phyloP scores from a whole-genome alignment of 2,797 vertebrate genomes.

The Enteromius mattozi region DNA sequence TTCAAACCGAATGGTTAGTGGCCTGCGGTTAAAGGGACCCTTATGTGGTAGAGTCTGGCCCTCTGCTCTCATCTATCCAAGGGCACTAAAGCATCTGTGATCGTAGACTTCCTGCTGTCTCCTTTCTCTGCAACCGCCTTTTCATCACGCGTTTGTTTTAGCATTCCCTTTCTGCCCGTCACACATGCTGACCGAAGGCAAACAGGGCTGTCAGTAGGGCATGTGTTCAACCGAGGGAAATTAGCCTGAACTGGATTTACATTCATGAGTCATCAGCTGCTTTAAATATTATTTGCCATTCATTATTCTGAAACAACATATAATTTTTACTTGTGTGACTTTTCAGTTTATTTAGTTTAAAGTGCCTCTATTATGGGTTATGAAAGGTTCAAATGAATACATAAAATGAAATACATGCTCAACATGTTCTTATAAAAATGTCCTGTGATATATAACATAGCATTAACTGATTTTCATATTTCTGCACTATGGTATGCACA shows the following conservation, averaged over 20 bases:
- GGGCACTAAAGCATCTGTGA: constrained; percentile 19
- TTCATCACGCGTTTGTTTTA: constrained; percentile 63
- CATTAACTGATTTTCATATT: neutral
- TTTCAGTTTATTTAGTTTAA: constrained; percentile 13
- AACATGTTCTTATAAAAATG: neutral
- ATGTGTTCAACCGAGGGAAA: neutral
- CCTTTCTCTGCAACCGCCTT: constrained; percentile 49
- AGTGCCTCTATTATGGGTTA: no score
- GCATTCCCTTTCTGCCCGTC: constrained; percentile 61
- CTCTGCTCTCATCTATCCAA: constrained; percentile 38
- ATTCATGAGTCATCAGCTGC: constrained; percentile 51
- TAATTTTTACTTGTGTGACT: neutral
- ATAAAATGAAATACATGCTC: neutral
- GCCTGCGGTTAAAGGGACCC: constrained; percentile 4
- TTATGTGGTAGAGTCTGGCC: constrained; percentile 24
- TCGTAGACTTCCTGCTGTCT: constrained; percentile 33
- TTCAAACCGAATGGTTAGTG: constrained; percentile 24
- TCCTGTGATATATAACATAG: neutral
- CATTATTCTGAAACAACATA: constrained; percentile 38
- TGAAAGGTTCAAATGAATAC: no score
- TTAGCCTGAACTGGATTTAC: constrained; percentile 29
- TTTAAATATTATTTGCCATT: constrained; percentile 47
- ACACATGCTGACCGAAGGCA: constrained; percentile 41
- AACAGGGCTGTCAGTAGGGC: constrained; percentile 16
- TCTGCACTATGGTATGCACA: neutral